phyloP scores from a whole-genome alignment of 2,888 invertebrate species.

The Sinodicranocentrus sp. region DNA sequence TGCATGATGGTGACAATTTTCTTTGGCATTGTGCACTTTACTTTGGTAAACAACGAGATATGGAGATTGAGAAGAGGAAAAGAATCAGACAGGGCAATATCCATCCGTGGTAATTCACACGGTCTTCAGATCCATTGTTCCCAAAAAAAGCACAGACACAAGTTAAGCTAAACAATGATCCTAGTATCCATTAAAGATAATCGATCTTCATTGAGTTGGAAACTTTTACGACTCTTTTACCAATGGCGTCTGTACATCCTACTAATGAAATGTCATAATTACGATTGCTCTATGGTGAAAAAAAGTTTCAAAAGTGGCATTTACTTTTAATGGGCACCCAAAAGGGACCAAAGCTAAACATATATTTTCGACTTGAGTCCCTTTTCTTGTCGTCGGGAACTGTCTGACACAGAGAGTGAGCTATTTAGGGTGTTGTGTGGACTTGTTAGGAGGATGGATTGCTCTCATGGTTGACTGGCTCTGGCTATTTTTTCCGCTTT shows the following conservation, averaged over 20 bases:
- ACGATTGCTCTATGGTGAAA: background rate
- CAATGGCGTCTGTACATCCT: slow-evolving; percentile 1
- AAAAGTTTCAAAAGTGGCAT: slow-evolving; percentile 42
- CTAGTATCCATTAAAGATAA: slow-evolving; percentile 55
- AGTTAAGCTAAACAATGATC: slow-evolving; percentile 25
- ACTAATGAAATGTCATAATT: slow-evolving; percentile 46
- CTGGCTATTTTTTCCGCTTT: slow-evolving; percentile 37
- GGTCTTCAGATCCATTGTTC: background rate
- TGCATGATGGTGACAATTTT: slow-evolving; percentile 35
- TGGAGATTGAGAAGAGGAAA: no score
- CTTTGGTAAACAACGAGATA: slow-evolving; percentile 27
- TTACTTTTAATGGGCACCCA: slow-evolving; percentile 48
- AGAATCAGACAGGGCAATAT: no score
- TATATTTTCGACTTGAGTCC: slow-evolving; percentile 33
- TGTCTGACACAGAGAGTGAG: background rate
- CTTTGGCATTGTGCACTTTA: background rate
- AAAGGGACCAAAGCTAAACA: slow-evolving; percentile 6
- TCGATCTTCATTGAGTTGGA: slow-evolving; percentile 49
- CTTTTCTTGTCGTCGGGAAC: background rate
- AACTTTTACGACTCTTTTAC: slow-evolving; percentile 18
- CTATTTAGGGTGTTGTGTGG: slow-evolving; percentile 41
- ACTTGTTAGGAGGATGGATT: slow-evolving; percentile 47
- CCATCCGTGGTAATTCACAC: slow-evolving; percentile 40
- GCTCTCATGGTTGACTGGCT: slow-evolving; percentile 55
- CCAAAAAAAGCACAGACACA: slow-evolving; percentile 18